phyloP scores from a whole-genome alignment of 2,113 vertebrate species.

The Python bivittatus region DNA sequence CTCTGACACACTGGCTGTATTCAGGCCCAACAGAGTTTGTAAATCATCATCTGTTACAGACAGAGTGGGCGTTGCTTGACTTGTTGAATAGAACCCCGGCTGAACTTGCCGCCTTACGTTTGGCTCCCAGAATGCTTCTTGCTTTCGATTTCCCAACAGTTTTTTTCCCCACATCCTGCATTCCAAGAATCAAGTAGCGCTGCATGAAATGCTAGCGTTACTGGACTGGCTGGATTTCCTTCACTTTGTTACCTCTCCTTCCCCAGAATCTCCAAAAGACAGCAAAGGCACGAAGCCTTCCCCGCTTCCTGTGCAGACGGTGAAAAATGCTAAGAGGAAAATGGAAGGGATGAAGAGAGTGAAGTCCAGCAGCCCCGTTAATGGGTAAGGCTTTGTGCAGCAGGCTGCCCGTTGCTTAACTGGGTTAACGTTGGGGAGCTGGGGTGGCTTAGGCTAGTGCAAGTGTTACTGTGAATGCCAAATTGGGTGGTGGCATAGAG shows the following conservation, averaged over 20 bases:
- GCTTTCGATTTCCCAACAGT: neutral
- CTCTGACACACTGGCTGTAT: neutral
- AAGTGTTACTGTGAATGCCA: no score
- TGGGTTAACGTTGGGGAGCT: no score
- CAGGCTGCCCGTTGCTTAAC: accelerated
- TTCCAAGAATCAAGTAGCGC: neutral
- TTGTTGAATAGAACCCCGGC: neutral
- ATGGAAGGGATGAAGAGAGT: conserved; percentile 67
- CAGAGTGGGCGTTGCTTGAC: accelerated
- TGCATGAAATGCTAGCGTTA: no score
- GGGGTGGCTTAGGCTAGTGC: neutral
- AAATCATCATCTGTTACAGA: neutral
- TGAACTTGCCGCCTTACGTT: neutral
- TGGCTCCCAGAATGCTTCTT: neutral
- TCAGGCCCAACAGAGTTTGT: neutral
- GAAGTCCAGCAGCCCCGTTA: conserved; percentile 72
- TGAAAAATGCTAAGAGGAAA: conserved; percentile 78
- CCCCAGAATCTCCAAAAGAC: conserved; percentile 78
- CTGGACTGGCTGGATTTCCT: neutral
- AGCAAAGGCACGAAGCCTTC: conserved; percentile 74
- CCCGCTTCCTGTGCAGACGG: conserved; percentile 68
- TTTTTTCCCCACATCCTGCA: neutral
- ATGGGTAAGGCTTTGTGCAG: conserved; percentile 67
- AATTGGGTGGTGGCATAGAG: neutral
- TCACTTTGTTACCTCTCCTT: neutral